Evolutionary conservation across 2,888 invertebrate species (phyloP), one percentile per base, ranked within the genome.

Genomic region (Parnassius glacialis): DNA sequence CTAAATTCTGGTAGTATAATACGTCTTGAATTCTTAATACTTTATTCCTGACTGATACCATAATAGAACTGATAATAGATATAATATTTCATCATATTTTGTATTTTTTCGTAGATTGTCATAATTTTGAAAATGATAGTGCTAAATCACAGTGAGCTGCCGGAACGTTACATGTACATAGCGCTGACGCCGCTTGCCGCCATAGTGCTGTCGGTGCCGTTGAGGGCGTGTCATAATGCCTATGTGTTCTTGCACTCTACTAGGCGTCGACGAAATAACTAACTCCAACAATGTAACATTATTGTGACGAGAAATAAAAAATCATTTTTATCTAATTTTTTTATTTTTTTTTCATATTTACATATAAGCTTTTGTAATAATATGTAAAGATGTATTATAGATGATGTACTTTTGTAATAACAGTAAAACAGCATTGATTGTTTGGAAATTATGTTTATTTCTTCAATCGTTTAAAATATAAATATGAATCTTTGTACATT

Each of bases 401-500:
- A 34, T 34, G 34, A 13, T 12, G 53, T 34, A 34, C 34, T 34
- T 43, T 53, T 43, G 20, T 55, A 56, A 50, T 52, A 57, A 57
- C 34, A 62, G 52, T 57, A 58, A 62, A 62, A 62, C 50, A 54
- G 41, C 83, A 51, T 54, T 51, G 58, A 58, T 54, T 55, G 54
- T 84, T 16, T 88, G 84, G 90, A 87, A 90, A 90, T 90, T 90
- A 83, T 84, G 81, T 90, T 90, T 91, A 90, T 87, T 90, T 74
- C 86, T 88, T 90, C 88, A 90, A 90, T 90, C 87, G 84, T 84
- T 89, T 77, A 86, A 87, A 85, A 87, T 88, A 90, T 89, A 90
- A 89, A 90, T 90, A 90, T 87, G 85, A 81, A 85, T 84, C 84
- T 89, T 90, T 91, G 90, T 91, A 91, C 91, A 90, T 85, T 85